These are phyloP conservation scores for Atherinomorus stipes DNA, from an alignment of 2,113 vertebrate genomes.

Conservation along the genomic window DNA sequence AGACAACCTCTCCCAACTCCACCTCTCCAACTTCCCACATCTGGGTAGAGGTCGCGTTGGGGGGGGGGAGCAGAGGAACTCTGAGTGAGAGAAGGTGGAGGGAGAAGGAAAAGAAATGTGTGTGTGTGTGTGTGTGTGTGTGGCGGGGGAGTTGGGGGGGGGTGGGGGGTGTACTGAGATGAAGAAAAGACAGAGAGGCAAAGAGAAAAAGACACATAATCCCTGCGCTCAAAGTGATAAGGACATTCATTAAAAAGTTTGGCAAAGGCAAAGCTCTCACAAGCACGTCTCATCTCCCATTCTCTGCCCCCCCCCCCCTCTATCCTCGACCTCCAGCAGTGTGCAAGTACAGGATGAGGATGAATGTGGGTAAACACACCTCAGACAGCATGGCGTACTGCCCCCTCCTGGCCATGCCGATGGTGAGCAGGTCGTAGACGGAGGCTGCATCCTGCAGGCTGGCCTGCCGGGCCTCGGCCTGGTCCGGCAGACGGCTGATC, in stretches of 20 bases:
- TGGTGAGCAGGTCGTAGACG: slow-evolving; percentile 95
- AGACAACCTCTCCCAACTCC: slow-evolving; percentile 24
- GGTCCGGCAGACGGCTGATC: slow-evolving; percentile 93
- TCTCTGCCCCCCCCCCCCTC: slow-evolving; percentile 8
- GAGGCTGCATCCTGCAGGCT: slow-evolving; percentile 91
- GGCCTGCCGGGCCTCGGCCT: slow-evolving; percentile 87
- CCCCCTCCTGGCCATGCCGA: slow-evolving; percentile 96
- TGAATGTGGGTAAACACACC: slow-evolving; percentile 79
- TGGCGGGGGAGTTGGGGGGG: no score
- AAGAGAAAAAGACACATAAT: slow-evolving; percentile 46
- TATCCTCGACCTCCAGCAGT: slow-evolving; percentile 35
- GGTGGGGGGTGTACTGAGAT: slow-evolving; percentile 7
- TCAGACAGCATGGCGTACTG: slow-evolving; percentile 97
- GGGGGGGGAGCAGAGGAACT: not conserved
- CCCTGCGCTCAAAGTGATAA: slow-evolving; percentile 48
- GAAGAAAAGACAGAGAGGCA: slow-evolving; percentile 16
- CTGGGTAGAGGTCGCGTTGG: slow-evolving; percentile 24
- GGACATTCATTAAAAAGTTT: slow-evolving; percentile 67
- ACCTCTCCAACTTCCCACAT: slow-evolving; percentile 34
- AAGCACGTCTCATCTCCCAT: slow-evolving; percentile 50
- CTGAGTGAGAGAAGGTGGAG: not conserved
- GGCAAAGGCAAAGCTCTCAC: slow-evolving; percentile 62
- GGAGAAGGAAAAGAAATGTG: not conserved
- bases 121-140: not conserved
- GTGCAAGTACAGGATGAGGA: not conserved